These are phyloP conservation scores for Todiramphus saurophagus DNA, from an alignment of 2,113 vertebrate genomes.

Conservation along the genomic window DNA sequence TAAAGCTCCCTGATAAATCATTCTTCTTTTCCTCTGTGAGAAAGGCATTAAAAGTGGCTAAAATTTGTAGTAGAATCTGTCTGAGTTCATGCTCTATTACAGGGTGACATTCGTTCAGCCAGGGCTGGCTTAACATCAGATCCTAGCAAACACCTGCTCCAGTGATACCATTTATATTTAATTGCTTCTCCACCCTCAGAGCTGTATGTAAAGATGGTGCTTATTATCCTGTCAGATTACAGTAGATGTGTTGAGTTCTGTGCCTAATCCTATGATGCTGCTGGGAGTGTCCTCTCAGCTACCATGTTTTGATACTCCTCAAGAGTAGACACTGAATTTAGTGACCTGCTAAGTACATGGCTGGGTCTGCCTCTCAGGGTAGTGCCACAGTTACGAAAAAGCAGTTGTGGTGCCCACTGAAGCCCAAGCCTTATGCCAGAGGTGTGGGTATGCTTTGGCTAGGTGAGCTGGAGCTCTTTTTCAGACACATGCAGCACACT, in stretches of 20 bases:
- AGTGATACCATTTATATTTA: constrained; percentile 17
- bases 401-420: neutral
- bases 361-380: neutral
- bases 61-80: neutral
- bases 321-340: neutral
- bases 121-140: neutral
- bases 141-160: neutral
- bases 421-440: neutral
- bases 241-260: neutral
- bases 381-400: fast-evolving
- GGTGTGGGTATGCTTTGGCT: neutral
- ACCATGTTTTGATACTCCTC: neutral
- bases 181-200: neutral
- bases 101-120: neutral
- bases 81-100: neutral
- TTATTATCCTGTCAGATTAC: neutral
- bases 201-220: neutral
- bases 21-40: neutral
- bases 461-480: neutral
- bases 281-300: neutral
- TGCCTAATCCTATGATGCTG: neutral
- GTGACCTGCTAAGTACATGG: neutral
- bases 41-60: neutral
- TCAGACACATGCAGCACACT: fast-evolving
- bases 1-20: neutral